Percentiles rank a stretch among this genome's conserved stretches.
Conservation (phyloP, 2,113 vertebrate genomes). For the Sylvilagus bachmani region DNA sequence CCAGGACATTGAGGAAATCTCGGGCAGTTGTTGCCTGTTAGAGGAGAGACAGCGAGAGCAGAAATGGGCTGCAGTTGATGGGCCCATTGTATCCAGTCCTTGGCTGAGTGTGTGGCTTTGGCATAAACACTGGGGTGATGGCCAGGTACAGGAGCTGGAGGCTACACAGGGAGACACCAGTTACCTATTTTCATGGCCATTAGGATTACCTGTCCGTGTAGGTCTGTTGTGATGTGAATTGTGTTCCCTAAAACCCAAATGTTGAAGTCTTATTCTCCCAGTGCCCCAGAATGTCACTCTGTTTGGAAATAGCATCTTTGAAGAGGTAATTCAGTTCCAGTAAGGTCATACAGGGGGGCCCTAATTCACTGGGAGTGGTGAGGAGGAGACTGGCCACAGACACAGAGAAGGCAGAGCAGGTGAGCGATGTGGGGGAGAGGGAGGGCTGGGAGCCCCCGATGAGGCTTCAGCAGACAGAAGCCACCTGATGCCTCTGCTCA, state of each 20-base stretch:
- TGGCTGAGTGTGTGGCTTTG: not conserved
- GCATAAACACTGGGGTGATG: not conserved
- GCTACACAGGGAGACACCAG: not conserved
- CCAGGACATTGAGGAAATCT: not conserved
- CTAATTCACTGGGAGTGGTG: not conserved
- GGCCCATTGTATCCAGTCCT: not conserved
- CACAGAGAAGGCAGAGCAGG: not conserved
- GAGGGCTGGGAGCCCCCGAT: not conserved
- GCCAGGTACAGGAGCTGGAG: not conserved
- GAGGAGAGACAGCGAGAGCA: not conserved
- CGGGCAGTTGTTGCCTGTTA: not conserved
- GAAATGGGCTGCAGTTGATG: not conserved
- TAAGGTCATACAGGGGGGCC: not conserved
- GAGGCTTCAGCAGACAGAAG: not conserved
- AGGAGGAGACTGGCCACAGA: not conserved
- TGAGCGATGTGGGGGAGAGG: not conserved
- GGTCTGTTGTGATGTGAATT: not conserved
- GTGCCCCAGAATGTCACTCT: not conserved
- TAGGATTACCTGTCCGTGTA: not conserved
- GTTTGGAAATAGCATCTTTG: not conserved
- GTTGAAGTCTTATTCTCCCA: not conserved
- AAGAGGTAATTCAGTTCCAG: slow-evolving; percentile 14
- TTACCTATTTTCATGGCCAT: not conserved
- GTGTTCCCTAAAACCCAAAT: not conserved
- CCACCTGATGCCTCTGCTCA: not conserved